Base-by-base conservation (phyloP, 2,797 vertebrate genomes). In the Pempheris klunzingeri region DNA sequence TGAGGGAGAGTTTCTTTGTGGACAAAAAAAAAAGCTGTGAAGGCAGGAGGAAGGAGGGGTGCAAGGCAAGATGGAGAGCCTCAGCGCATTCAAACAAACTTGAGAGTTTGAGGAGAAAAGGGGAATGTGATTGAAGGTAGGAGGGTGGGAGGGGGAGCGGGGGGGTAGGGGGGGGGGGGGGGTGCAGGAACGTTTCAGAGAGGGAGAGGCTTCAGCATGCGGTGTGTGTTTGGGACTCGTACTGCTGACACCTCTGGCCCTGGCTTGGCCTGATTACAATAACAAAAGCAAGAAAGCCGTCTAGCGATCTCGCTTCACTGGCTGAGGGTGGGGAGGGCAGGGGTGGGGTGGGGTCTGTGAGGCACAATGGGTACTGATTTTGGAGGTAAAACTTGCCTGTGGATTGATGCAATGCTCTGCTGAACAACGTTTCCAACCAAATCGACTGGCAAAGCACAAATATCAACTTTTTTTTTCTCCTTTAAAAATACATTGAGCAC, bases 251-350 rank as follows among this genome's bases (percentile, higher is more conserved):
- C 91, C 93, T 93, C 90, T 90, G 88, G 90, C 86, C 91, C 88
- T 62, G 61, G 90, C 83, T 81, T 74, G 81, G 82, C 81, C 77
- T 92, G 81, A 94, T 95, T 95, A 94, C 79, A 94, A 95, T 95
- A 83, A 95, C 94, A 95, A 95, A 90, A 94, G 88, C 80, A 65
- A 78, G 82, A 54, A 53, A 82, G 88, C 71, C 66, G 66, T 84
- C 61, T 11, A 74, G 87, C 78, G 47, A 83, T 46, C 62, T 75
- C 34, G 72, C 81, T 68, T 79, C 72, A 71, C 78, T 82, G 78
- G 84, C 46, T 62, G 63, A 74, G 66, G 63, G 69, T 43, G 74
- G 62, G 70, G 36, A 4, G 55, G 38, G 41, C 71, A 3, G 58
- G 77, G 80, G 74, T 59, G 81, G 71, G 71, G 80, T 55, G 84